Conservation (phyloP, 2,113 vertebrate species). For the Leuciscus idus region DNA sequence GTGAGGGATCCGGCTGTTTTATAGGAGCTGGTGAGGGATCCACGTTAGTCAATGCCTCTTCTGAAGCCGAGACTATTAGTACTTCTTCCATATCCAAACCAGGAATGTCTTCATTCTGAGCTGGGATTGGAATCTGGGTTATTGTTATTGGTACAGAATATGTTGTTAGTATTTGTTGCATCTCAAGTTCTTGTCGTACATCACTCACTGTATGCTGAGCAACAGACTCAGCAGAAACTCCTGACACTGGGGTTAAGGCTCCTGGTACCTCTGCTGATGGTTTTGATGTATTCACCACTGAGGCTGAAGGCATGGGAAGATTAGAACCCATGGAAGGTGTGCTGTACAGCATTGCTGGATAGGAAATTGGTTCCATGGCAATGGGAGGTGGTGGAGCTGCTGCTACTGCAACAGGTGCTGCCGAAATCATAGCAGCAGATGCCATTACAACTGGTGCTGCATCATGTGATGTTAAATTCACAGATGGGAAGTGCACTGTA, state of each 20-base stretch:
- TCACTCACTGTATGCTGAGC: slow-evolving; percentile 21
- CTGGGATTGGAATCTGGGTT: slow-evolving; percentile 70
- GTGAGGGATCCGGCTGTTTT: not conserved
- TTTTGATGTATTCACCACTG: slow-evolving; percentile 51
- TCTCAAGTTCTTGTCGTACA: slow-evolving; percentile 17
- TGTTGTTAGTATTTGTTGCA: slow-evolving; percentile 34
- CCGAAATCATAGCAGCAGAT: not conserved
- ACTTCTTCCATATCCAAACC: slow-evolving; percentile 42
- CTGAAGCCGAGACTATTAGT: slow-evolving; percentile 27
- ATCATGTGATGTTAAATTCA: not conserved
- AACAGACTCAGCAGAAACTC: not conserved
- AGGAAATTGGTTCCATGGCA: slow-evolving; percentile 27
- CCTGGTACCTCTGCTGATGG: slow-evolving; percentile 28
- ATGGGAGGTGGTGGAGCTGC: slow-evolving; percentile 50
- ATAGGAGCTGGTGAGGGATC: not conserved
- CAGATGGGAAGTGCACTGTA: not conserved
- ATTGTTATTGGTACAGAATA: slow-evolving; percentile 72
- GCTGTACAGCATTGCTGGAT: slow-evolving; percentile 28
- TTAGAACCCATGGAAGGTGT: slow-evolving; percentile 19
- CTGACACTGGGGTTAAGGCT: slow-evolving; percentile 56
- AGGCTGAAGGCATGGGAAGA: slow-evolving; percentile 42
- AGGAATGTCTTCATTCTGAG: slow-evolving; percentile 75
- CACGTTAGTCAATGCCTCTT: slow-evolving; percentile 11
- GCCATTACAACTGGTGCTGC: not conserved
- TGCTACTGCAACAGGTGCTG: slow-evolving; percentile 47